Evolutionary conservation across 35 echinoderm and acorn worm genomes (phyloP), one percentile per base, ranked within the genome.

Genomic region (Strongylocentrotus purpuratus): DNA sequence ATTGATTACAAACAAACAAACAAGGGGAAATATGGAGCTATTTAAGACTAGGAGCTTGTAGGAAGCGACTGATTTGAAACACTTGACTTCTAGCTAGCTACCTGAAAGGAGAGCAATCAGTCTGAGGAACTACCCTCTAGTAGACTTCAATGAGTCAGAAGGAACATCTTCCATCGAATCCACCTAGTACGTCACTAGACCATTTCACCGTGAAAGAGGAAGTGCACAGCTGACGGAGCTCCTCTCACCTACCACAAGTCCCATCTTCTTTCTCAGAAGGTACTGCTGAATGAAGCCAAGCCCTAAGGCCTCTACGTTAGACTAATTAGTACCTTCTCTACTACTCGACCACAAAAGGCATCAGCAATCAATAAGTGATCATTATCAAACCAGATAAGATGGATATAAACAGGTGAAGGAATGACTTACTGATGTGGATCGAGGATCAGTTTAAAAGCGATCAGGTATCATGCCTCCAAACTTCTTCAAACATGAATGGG

Each of bases 81-180:
- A 78, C 65, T 78, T 78, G 65, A 41, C 25, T 22, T 78, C 25
- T 78, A 22, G 11, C 11, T 59, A 59, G 52, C 65, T 78, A 78
- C 50, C 50, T 55, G 50, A n/a, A 78, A 78, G 22, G 22, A 78
- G 65, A n/a, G 20, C 65, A 78, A 78, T 78, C 65, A 78, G 18
- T 18, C 7, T 78, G 65, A 78, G 65, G 65, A 78, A 78, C 65
- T 78, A 78, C 65, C 65, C 65, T 78, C 65, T n/a, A 78, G 65
- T 78, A 78, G 65, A 78, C 18, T 78, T 78, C 65, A 78, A n/a
- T 78, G 65, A 78, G 65, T 78, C 65, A 78, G 65, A 78, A 78
- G 65, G 65, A 78, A 78, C 65, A n/a, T 78, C 65, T 78, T 78
- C 65, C 65, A 78, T 78, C 65, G 20, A 18, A 78, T 28, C 65